Evolutionary conservation across 2,888 invertebrate species (phyloP), one percentile per base, ranked within the genome.

Genomic region (Dysmachus trigonus): DNA sequence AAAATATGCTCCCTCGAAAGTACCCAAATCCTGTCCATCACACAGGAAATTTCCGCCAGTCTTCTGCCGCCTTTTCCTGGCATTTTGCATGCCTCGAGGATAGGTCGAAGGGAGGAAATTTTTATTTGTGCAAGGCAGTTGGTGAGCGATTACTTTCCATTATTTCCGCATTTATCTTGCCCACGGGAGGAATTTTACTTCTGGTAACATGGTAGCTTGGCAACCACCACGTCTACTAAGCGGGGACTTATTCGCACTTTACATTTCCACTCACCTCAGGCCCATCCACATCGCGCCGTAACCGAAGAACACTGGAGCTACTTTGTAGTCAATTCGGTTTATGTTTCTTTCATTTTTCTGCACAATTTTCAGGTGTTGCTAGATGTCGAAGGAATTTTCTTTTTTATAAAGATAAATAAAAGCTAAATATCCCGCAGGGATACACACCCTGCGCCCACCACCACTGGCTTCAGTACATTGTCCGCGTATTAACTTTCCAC

Each of bases 401-500:
- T 51, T 62, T n/a, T n/a, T n/a, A n/a, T 76, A 22, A 62, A 72
- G 18, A 72, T 71, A 38, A 77, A 85, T 77, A 71, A 71, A 27
- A 27, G 18, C 6, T 71, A 86, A 83, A 77, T 76, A 87, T 76
- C 85, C 87, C 85, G 85, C 82, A 85, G 87, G 87, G 87, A 87
- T 82, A 74, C 35, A 74, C 35, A 76, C 81, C 83, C 73, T 33
- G 18, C 8, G 62, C 18, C 79, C 27, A 27, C 74, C n/a, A 8
- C 22, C 10, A 15, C 41, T n/a, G n/a, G n/a, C n/a, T n/a, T 74
- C 47, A 18, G 13, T 30, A 81, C 31, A 47, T 85, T 51, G 81
- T 81, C 71, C 71, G 31, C 72, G 51, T 10, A 84, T 73, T n/a
- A 77, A 81, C 83, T 72, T 84, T 71, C 81, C 62, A 41, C 74